Percentiles rank a stretch among this genome's conserved stretches.
Evolutionary conservation across 2,888 invertebrate species (phyloP).

Genomic region (Caenorhabditis sp.): DNA sequence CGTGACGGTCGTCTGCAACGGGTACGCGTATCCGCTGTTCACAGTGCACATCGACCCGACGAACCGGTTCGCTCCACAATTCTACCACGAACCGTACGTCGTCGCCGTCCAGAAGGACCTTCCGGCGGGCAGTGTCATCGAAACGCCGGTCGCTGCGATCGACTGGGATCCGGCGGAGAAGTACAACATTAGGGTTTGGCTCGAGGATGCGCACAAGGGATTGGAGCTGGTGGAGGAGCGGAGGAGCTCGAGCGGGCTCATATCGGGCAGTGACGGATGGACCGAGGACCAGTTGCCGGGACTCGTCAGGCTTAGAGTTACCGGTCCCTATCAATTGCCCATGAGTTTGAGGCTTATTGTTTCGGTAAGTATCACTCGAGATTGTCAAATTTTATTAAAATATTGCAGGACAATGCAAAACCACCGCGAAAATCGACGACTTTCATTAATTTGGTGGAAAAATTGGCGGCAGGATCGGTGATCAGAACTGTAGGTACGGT

Average conservation of each 20-base stretch:
- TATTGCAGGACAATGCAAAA: conserved; percentile 63
- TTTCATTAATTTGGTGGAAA: conserved; percentile 61
- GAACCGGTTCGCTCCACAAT: conserved; percentile 72
- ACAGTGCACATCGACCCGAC: conserved; percentile 69
- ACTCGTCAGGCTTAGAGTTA: conserved; percentile 29
- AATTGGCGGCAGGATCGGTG: neutral
- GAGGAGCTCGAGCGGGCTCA: conserved; percentile 15
- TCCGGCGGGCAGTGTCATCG: conserved; percentile 64
- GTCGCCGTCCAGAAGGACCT: conserved; percentile 62
- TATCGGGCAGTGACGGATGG: conserved; percentile 57
- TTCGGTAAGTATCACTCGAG: conserved; percentile 32
- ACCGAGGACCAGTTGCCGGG: conserved; percentile 38
- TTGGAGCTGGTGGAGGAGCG: conserved; percentile 55
- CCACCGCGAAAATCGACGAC: conserved; percentile 54
- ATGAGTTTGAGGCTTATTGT: conserved; percentile 52
- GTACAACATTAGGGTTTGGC: conserved; percentile 67
- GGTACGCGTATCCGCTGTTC: conserved; percentile 72
- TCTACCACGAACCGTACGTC: conserved; percentile 73
- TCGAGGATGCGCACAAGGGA: conserved; percentile 61
- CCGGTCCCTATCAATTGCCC: conserved; percentile 39
- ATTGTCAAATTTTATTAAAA: neutral
- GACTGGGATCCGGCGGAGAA: conserved; percentile 73
- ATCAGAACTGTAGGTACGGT: neutral
- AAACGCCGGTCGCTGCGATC: conserved; percentile 73
- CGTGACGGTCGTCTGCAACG: conserved; percentile 75